These are phyloP conservation scores for Leptura quadrifasciata DNA, from an alignment of 2,888 invertebrate genomes.

Conservation along the genomic window DNA sequence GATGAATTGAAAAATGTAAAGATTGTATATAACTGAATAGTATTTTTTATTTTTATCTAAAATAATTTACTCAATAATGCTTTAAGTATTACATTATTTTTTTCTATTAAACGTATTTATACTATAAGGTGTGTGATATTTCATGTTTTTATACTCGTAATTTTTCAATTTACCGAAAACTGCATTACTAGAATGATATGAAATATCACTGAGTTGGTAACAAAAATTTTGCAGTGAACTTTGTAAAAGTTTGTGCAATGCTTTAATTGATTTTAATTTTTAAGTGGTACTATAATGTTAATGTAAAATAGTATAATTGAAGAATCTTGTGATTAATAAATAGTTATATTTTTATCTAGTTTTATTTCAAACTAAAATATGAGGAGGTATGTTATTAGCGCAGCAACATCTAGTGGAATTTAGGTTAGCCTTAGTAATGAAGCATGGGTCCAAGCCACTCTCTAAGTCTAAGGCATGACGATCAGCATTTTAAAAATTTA, in stretches of 20 bases:
- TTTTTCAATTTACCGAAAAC: constrained; percentile 5
- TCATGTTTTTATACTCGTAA: constrained; percentile 25
- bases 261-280: constrained; percentile 33
- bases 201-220: constrained; percentile 28
- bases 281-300: constrained; percentile 37
- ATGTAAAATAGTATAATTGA: constrained; percentile 35
- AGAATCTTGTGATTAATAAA: constrained; percentile 39
- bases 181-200: constrained; percentile 7
- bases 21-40: constrained; percentile 31
- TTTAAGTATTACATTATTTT: constrained; percentile 28
- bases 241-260: constrained; percentile 42
- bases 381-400: too few species aligned
- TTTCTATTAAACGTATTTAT: constrained; percentile 17
- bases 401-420: too few species aligned
- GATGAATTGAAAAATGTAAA: constrained; percentile 29
- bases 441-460: too few species aligned
- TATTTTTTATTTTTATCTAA: constrained; percentile 39
- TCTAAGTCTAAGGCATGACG: too few species aligned
- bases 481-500: too few species aligned
- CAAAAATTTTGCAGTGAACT: constrained; percentile 33
- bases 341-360: constrained; percentile 30
- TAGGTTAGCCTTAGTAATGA: too few species aligned
- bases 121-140: constrained; percentile 23
- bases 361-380: constrained; percentile 59
- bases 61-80: constrained; percentile 36